Base-by-base conservation (phyloP, 1,140 invertebrate species). In the Arctopsyche grandis region DNA sequence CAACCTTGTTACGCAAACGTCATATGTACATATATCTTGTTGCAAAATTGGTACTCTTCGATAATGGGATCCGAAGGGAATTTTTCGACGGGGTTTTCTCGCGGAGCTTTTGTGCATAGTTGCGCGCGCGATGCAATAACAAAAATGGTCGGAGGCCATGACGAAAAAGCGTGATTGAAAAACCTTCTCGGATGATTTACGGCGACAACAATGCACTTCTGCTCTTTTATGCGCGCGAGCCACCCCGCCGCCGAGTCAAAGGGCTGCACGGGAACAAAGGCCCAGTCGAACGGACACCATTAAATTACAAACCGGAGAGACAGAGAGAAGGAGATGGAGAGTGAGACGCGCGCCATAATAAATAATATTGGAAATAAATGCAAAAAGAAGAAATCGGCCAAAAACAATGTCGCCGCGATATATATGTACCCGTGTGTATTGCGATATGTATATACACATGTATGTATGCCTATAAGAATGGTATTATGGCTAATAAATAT, bases 141-240 rank as follows among this genome's bases (percentile, higher is more conserved):
- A 74, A 74, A n/a, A 38, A 38, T 74, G 71, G 71, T 66, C 75
- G 75, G 48, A 44, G 75, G 56, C 48, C 75, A 66, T 63, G 75
- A 76, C 60, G 44, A 77, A 69, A 69, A 77, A 77, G 58, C 76
- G 76, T 77, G 76, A 77, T 77, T 77, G 76, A 77, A 77, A 77
- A 77, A 69, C 74, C 74, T 77, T 70, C 76, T 56, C 60, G 10
- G 60, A 70, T 69, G 76, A 77, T 77, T 77, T 77, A 77, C 76
- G 66, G 58, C 58, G 74, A 77, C 76, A 77, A 77, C 63, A 19
- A 69, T 48, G 63, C 63, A 70, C 58, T 58, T 60, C 26, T 38
- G 14, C 48, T 52, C 48, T n/a, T 52, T n/a, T 52, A 52, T 21
- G 21, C 56, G 21, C 14, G 16, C 56, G 16, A n/a, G 12, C 74